Percentiles rank a stretch among this genome's conserved stretches.
Evolutionary conservation across 2,113 vertebrate species (phyloP).

Genomic region (Pithys albifrons): DNA sequence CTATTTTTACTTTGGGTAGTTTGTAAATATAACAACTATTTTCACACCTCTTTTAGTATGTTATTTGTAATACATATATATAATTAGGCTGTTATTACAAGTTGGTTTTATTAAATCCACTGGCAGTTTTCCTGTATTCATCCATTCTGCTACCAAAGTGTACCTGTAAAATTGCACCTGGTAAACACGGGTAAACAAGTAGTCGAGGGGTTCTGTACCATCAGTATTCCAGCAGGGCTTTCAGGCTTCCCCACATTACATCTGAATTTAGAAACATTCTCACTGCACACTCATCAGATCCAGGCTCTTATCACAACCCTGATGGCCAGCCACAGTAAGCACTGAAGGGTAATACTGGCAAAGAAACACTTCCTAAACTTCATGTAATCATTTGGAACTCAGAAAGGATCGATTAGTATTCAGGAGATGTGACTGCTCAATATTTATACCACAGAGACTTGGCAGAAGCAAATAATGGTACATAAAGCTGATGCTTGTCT

Average conservation of each 20-base stretch:
- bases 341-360: conserved; percentile 33
- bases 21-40: background rate
- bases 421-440: conserved; percentile 74
- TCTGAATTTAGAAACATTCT: conserved; percentile 77
- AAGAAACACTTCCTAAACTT: conserved; percentile 82
- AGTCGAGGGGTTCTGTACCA: background rate
- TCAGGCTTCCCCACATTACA: conserved; percentile 65
- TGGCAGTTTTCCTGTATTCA: background rate
- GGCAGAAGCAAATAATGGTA: conserved; percentile 80
- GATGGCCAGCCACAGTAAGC: conserved; percentile 57
- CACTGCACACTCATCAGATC: conserved; percentile 61
- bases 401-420: conserved; percentile 84
- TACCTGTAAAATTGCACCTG: background rate
- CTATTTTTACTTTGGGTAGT: background rate
- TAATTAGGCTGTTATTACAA: background rate
- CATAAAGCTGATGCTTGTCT: conserved; percentile 81
- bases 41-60: background rate
- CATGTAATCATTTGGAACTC: conserved; percentile 83
- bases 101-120: background rate
- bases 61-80: background rate
- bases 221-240: background rate
- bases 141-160: background rate
- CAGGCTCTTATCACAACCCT: conserved; percentile 66
- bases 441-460: conserved; percentile 83
- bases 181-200: background rate